phyloP scores from a whole-genome alignment of 1,140 invertebrate genomes.

The Hyles vespertilio region DNA sequence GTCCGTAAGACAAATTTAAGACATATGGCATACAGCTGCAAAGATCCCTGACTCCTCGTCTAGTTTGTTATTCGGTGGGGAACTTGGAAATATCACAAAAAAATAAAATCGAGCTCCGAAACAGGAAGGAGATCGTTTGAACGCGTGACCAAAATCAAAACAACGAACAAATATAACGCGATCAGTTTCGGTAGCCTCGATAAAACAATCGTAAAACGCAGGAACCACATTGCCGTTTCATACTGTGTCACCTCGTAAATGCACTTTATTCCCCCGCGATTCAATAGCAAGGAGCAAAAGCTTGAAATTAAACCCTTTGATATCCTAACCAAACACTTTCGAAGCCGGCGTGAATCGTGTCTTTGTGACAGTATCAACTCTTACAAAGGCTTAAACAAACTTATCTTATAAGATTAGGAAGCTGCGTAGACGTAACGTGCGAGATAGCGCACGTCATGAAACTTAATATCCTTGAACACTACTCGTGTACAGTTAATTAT shows the following conservation, averaged over 20 bases:
- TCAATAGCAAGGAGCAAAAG: too few relatives aligned
- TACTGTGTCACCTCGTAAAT: conserved; percentile 40
- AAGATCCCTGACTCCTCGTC: conserved; percentile 8
- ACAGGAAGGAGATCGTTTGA: conserved; percentile 16
- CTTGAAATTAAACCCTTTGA: too few relatives aligned
- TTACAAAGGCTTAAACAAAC: conserved; percentile 26
- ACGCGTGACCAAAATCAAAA: conserved; percentile 61
- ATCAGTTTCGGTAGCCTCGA: conserved; percentile 45
- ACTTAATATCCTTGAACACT: conserved; percentile 50
- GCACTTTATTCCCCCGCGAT: not conserved
- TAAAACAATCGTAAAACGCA: conserved; percentile 37
- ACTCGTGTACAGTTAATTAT: conserved; percentile 53
- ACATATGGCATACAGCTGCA: conserved; percentile 58
- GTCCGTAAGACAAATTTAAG: conserved; percentile 42
- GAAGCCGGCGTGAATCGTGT: not conserved
- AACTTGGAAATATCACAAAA: conserved; percentile 1
- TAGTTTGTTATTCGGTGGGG: not conserved
- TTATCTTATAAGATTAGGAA: conserved; percentile 16
- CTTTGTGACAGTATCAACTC: conserved; percentile 28
- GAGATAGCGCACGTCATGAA: conserved; percentile 38
- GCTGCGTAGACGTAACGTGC: conserved; percentile 15
- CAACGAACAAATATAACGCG: conserved; percentile 41
- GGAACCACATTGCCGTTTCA: conserved; percentile 26
- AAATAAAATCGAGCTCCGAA: conserved; percentile 3
- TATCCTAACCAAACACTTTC: not conserved